Evolutionary conservation across 2,797 vertebrate genomes (phyloP).

Genomic region (Silurus aristotelis): DNA sequence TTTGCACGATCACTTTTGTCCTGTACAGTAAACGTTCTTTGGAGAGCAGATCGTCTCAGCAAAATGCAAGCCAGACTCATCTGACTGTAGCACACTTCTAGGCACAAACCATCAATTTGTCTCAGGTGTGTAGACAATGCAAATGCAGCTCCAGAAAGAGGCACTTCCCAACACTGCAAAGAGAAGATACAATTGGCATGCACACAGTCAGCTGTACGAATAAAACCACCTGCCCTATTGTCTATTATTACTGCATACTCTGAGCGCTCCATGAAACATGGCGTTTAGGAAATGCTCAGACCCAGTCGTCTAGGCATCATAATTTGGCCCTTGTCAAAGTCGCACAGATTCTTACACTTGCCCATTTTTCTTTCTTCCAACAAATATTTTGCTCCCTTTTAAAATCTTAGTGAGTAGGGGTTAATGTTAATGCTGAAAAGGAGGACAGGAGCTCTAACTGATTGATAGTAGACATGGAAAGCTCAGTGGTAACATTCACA

Average conservation of each 20-base stretch:
- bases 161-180: not conserved
- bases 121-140: not conserved
- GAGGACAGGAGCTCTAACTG: not conserved
- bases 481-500: not conserved
- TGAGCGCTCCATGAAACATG: too few species aligned
- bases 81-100: not conserved
- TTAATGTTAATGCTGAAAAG: too few species aligned
- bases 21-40: not conserved
- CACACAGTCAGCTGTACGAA: too few species aligned
- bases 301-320: too few species aligned
- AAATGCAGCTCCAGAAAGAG: not conserved
- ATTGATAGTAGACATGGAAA: not conserved
- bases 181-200: conserved; percentile 2
- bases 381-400: too few species aligned
- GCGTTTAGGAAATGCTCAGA: too few species aligned
- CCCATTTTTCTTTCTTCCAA: too few species aligned
- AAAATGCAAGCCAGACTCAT: not conserved
- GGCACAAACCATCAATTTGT: not conserved
- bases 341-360: too few species aligned
- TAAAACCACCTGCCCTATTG: too few species aligned
- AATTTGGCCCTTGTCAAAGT: too few species aligned
- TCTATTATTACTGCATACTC: too few species aligned
- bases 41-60: not conserved
- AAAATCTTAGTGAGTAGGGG: too few species aligned
- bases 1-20: not conserved